Conservation (phyloP, 2,113 vertebrate species). For the Cynocephalus volans region DNA sequence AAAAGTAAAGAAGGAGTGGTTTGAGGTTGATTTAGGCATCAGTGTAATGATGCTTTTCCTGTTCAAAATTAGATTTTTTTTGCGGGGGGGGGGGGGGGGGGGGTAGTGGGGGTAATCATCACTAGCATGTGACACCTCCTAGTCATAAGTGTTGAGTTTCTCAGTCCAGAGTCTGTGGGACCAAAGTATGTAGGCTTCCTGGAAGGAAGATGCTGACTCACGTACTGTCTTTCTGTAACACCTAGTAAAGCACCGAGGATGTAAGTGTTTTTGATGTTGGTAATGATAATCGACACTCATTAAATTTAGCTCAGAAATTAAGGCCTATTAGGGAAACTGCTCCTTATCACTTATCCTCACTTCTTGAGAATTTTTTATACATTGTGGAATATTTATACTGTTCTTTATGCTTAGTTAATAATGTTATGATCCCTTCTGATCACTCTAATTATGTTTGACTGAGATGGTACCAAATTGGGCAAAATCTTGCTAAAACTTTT, state of each 20-base stretch:
- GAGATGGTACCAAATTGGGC: background rate
- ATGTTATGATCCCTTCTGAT: background rate
- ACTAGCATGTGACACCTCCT: background rate
- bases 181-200: background rate
- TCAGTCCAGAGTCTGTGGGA: background rate
- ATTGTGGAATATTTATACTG: background rate
- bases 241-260: background rate
- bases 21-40: background rate
- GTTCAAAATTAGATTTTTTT: background rate
- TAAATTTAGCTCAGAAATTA: constrained; percentile 61
- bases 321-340: background rate
- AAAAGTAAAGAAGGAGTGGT: background rate
- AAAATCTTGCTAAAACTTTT: background rate
- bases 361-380: background rate
- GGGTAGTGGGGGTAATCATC: background rate
- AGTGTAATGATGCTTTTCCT: background rate
- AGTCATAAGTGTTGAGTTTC: background rate
- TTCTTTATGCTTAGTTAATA: background rate
- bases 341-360: background rate
- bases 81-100: background rate
- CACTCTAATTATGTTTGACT: background rate
- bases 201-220: background rate
- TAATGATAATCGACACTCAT: background rate
- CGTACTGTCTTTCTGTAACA: background rate
- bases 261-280: background rate